Conservation (phyloP, 2,113 vertebrate genomes). For the Cyprinodon brontotheroides region DNA sequence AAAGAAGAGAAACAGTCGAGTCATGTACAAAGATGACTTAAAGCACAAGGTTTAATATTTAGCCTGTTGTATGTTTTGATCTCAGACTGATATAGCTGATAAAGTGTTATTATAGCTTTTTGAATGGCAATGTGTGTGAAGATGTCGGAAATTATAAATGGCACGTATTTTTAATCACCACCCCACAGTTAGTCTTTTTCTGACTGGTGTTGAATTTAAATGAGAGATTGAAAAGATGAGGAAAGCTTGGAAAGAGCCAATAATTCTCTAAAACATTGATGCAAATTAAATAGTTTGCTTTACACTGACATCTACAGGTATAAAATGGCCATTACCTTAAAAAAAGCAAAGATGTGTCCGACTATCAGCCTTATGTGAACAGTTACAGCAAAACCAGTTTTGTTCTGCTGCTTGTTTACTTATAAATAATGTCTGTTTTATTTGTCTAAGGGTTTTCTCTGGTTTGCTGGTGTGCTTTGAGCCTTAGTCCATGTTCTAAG, state of each 20-base stretch:
- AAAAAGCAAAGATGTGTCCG: not conserved
- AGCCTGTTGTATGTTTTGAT: slow-evolving; percentile 5
- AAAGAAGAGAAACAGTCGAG: slow-evolving; percentile 13
- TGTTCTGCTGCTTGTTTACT: not conserved
- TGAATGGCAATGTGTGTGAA: not conserved
- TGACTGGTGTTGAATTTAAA: slow-evolving; percentile 52
- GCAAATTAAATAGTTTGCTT: slow-evolving; percentile 27
- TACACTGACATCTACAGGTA: slow-evolving; percentile 67
- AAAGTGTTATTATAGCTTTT: not conserved
- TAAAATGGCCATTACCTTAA: slow-evolving; percentile 19
- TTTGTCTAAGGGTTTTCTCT: not conserved
- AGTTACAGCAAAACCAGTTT: not conserved
- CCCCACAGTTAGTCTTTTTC: slow-evolving; percentile 37
- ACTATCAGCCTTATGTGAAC: not conserved
- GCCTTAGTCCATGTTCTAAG: not conserved
- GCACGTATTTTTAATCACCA: slow-evolving; percentile 55
- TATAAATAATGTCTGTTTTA: not conserved
- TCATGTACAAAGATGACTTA: slow-evolving; percentile 5
- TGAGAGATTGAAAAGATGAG: slow-evolving; percentile 30
- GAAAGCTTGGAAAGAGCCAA: slow-evolving; percentile 8
- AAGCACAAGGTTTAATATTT: slow-evolving; percentile 11
- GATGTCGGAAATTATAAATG: slow-evolving; percentile 33
- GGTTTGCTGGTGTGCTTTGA: not conserved
- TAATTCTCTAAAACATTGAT: slow-evolving; percentile 14
- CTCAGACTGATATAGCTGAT: not conserved